phyloP scores from a whole-genome alignment of 2,113 vertebrate genomes.

The Python bivittatus region DNA sequence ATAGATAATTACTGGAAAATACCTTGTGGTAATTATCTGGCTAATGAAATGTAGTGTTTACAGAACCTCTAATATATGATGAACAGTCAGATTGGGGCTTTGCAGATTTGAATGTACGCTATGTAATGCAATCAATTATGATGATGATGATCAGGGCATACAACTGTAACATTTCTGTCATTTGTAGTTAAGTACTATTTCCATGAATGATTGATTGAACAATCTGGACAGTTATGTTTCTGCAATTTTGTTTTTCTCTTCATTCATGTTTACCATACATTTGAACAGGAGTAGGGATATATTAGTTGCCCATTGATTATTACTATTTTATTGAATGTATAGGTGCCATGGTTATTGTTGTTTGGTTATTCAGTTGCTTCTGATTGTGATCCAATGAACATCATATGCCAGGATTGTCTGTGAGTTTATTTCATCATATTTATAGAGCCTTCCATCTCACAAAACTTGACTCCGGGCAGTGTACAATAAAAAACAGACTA shows the following conservation, averaged over 20 bases:
- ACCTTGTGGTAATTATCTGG: background rate
- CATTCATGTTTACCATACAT: background rate
- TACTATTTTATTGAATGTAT: background rate
- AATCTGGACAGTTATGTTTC: background rate
- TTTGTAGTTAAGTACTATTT: background rate
- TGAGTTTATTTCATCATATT: background rate
- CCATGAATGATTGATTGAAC: background rate
- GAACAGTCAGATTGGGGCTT: background rate
- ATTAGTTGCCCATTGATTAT: background rate
- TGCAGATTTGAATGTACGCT: background rate
- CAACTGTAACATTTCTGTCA: background rate
- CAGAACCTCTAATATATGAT: background rate
- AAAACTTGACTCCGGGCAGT: background rate
- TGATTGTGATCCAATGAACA: background rate
- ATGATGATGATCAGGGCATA: background rate
- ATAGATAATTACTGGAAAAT: background rate
- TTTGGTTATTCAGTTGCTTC: background rate
- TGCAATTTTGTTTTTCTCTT: background rate
- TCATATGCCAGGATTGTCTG: background rate
- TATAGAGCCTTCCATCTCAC: background rate
- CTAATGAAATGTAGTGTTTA: background rate
- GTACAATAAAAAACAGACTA: background rate
- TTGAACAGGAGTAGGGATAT: background rate
- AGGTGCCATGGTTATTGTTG: background rate
- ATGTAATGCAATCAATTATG: background rate